Evolutionary conservation across 2,888 invertebrate species (phyloP).

Genomic region (Drosophila putrida): DNA sequence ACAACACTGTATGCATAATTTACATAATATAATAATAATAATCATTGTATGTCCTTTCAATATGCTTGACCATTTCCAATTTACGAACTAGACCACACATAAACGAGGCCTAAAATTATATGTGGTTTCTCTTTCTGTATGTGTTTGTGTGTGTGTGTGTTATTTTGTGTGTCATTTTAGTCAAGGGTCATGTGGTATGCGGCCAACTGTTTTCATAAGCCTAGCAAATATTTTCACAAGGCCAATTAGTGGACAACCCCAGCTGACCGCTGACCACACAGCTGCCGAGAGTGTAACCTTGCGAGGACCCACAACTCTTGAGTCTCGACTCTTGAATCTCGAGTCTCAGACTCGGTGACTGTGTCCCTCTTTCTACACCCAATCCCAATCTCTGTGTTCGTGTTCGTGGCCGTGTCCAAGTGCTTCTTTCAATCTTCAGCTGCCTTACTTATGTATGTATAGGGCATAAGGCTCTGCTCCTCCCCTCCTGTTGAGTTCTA

Average conservation of each 20-base stretch:
- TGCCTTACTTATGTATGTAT: conserved; percentile 43
- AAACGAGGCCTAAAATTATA: conserved; percentile 27
- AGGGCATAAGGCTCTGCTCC: conserved; percentile 3
- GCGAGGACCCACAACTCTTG: conserved; percentile 22
- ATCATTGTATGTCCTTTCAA: too few relatives aligned
- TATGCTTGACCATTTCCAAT: not conserved
- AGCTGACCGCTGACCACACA: conserved; percentile 71
- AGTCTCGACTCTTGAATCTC: not conserved
- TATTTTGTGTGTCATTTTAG: conserved; percentile 67
- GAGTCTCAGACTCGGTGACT: not conserved
- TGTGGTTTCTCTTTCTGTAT: conserved; percentile 1
- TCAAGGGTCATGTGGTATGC: conserved; percentile 76
- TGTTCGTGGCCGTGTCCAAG: conserved; percentile 12
- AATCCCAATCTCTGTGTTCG: not conserved
- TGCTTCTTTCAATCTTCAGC: conserved; percentile 43
- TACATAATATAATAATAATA: too few relatives aligned
- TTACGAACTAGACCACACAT: conserved; percentile 23
- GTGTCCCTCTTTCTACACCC: not conserved
- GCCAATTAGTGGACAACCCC: conserved; percentile 73
- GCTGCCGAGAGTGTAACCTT: conserved; percentile 61
- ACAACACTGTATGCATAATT: too few relatives aligned
- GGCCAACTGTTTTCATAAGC: conserved; percentile 78
- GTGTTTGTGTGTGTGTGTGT: conserved; percentile 38
- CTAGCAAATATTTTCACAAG: conserved; percentile 79
- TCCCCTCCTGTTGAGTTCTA: conserved; percentile 55